phyloP scores from a whole-genome alignment of 1,140 invertebrate genomes.

The Portunus trituberculatus region DNA sequence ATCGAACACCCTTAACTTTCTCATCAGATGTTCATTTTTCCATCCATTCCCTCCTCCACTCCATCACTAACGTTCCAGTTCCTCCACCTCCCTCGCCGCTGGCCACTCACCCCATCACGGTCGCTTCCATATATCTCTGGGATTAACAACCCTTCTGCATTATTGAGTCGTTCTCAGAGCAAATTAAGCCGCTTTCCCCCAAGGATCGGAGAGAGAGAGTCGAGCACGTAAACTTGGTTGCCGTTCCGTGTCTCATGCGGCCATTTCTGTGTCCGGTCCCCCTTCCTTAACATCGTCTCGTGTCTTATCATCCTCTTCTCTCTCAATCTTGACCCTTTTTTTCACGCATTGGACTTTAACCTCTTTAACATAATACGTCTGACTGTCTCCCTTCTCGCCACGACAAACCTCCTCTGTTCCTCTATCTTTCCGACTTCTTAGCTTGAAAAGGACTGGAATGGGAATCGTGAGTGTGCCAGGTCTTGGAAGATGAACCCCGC shows the following conservation, averaged over 20 bases:
- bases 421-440: not conserved
- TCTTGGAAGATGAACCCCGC: no score
- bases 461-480: no score
- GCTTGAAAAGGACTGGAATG: no score
- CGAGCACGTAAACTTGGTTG: not conserved
- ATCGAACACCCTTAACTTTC: no score
- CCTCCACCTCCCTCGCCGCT: not conserved
- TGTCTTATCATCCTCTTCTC: no score
- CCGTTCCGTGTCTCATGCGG: not conserved
- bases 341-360: no score
- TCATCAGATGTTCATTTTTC: not conserved
- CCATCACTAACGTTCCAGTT: not conserved
- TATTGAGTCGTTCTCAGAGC: not conserved
- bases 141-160: slow-evolving; percentile 25
- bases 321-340: no score
- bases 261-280: not conserved
- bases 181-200: not conserved
- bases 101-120: not conserved
- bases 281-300: not conserved
- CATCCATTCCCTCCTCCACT: not conserved
- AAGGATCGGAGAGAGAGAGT: not conserved
- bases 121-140: not conserved
- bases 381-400: not conserved
- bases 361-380: no score
- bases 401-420: not conserved